Evolutionary conservation across 53 echinoderm and acorn worm species (phyloP).

Genomic region (Echinarachnius parma): DNA sequence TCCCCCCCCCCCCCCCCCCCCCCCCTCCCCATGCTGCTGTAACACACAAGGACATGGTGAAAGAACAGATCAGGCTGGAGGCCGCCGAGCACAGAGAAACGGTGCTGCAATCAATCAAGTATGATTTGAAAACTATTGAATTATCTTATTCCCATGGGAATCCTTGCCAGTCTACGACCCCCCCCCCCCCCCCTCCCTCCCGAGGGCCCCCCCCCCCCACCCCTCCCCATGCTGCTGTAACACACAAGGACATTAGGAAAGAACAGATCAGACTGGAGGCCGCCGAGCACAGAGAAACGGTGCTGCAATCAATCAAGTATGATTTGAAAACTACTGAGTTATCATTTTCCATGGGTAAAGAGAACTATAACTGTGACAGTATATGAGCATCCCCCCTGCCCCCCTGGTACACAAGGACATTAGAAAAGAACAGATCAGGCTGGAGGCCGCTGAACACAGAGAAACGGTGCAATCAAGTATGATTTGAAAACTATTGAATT

Average conservation of each 20-base stretch:
- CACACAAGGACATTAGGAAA: conserved; percentile 87
- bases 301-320: conserved; percentile 96
- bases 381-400: no score
- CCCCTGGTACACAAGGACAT: conserved; percentile 96
- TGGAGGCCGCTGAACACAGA: conserved; percentile 85
- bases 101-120: conserved; percentile 95
- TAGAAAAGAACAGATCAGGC: conserved; percentile 85
- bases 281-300: conserved; percentile 87
- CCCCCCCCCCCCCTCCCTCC: no score
- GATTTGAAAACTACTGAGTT: no score
- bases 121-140: no score
- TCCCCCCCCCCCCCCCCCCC: not conserved
- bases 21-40: no score
- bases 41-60: conserved; percentile 88
- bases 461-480: conserved; percentile 98
- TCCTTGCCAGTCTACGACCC: no score
- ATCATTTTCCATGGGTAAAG: no score
- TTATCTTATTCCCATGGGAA: no score
- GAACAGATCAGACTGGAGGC: conserved; percentile 94
- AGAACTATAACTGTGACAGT: no score
- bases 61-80: conserved; percentile 88
- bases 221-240: not conserved
- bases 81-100: conserved; percentile 92
- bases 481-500: no score
- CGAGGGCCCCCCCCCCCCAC: not conserved